Conservation (phyloP, 2,113 vertebrate species). For the Rhynchomys soricoides region DNA sequence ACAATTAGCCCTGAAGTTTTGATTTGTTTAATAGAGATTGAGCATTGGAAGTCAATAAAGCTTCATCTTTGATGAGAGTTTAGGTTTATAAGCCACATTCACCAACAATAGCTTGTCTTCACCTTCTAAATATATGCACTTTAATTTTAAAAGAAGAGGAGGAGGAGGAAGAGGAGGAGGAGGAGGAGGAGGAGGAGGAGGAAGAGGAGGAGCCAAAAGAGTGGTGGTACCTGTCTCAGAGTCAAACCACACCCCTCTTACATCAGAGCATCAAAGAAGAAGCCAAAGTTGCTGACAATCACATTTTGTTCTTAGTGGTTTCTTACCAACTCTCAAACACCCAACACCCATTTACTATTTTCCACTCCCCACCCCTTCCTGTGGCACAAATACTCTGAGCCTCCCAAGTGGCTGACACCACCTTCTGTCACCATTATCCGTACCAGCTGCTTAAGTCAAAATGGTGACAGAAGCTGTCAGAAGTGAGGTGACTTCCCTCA, state of each 20-base stretch:
- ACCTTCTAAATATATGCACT: not conserved
- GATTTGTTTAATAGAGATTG: not conserved
- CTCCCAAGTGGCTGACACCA: fast-evolving
- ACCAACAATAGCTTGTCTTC: not conserved
- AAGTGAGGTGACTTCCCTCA: not conserved
- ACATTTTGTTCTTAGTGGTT: not conserved
- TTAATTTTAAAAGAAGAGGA: not conserved
- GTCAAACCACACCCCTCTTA: not conserved
- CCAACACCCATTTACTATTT: not conserved
- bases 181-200: no score
- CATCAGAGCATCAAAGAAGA: not conserved
- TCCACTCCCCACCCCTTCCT: not conserved
- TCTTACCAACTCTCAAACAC: not conserved
- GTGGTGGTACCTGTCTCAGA: not conserved
- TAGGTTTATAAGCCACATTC: not conserved
- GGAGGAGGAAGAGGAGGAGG: not conserved
- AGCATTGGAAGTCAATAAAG: not conserved
- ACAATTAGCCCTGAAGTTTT: not conserved
- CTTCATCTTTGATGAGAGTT: not conserved
- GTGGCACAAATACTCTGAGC: not conserved
- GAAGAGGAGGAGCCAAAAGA: not conserved
- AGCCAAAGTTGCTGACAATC: not conserved
- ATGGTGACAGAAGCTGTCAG: not conserved
- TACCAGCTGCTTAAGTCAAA: not conserved
- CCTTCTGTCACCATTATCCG: not conserved